These are phyloP conservation scores for Enteromius mattozi DNA, from an alignment of 2,797 vertebrate species.

Conservation along the genomic window DNA sequence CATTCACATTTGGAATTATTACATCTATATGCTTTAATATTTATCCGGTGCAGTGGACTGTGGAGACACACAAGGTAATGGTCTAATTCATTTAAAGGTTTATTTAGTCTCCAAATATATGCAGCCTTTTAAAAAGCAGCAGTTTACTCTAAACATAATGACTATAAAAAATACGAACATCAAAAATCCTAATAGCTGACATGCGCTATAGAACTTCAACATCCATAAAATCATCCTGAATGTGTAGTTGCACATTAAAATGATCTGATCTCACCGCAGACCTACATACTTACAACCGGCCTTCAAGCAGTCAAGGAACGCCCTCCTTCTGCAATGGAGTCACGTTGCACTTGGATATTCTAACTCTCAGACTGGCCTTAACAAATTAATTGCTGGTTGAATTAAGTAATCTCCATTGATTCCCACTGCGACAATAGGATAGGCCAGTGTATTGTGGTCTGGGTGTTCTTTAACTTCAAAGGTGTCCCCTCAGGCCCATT, in stretches of 20 bases:
- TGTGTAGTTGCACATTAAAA: constrained; percentile 3
- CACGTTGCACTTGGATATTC: constrained; percentile 45
- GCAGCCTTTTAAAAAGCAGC: background rate
- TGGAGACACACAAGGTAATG: background rate
- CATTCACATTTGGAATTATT: background rate
- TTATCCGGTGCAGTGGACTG: background rate
- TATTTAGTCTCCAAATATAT: background rate
- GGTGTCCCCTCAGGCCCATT: constrained; percentile 71
- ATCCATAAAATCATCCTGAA: background rate
- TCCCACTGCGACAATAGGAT: constrained; percentile 67
- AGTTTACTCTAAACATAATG: background rate
- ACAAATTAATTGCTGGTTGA: constrained; percentile 69
- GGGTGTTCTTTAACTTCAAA: constrained; percentile 68
- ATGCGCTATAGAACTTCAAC: background rate
- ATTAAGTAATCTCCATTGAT: constrained; percentile 71
- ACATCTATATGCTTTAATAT: background rate
- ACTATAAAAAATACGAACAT: background rate
- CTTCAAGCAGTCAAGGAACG: constrained; percentile 4
- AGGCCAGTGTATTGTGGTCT: constrained; percentile 70
- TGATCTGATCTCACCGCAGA: background rate
- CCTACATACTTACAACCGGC: background rate
- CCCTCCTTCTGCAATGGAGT: constrained; percentile 40
- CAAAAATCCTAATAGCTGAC: background rate
- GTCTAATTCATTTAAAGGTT: background rate
- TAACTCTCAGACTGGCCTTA: constrained; percentile 62